These are phyloP conservation scores for Synanthedon vespiformis DNA, from an alignment of 2,888 invertebrate species.

Conservation along the genomic window DNA sequence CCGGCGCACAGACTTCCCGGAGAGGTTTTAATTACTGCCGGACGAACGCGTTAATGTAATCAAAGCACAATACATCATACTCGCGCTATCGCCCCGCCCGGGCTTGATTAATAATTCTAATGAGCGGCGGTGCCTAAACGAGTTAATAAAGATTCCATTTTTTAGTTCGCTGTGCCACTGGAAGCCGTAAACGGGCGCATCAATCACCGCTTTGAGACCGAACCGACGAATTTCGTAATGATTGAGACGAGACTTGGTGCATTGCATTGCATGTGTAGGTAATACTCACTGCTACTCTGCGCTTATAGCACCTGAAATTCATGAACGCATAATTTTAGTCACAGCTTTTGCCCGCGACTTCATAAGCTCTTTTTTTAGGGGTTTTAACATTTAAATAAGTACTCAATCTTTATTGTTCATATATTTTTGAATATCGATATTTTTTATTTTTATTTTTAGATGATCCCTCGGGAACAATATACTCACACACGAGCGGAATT, in stretches of 20 bases:
- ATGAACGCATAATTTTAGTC: no score
- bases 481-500: no score
- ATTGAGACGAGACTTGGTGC: slow-evolving; percentile 47
- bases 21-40: slow-evolving; percentile 61
- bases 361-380: no score
- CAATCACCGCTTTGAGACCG: slow-evolving; percentile 63
- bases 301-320: no score
- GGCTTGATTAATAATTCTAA: slow-evolving; percentile 69
- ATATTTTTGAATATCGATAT: no score
- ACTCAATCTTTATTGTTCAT: no score
- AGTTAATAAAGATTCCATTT: slow-evolving; percentile 68
- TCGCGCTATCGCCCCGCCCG: slow-evolving; percentile 60
- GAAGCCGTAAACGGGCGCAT: slow-evolving; percentile 65
- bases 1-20: slow-evolving; percentile 37
- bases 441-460: no score
- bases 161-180: slow-evolving; percentile 56
- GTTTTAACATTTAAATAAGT: no score
- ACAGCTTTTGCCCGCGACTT: no score
- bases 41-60: slow-evolving; percentile 64
- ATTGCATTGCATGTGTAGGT: no score
- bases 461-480: no score
- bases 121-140: slow-evolving; percentile 69
- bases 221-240: slow-evolving; percentile 61
- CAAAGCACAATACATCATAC: slow-evolving; percentile 69
- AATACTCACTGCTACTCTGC: no score